Base-by-base conservation (phyloP, 2,113 vertebrate genomes). In the Boulengeromyrus knoepffleri region DNA sequence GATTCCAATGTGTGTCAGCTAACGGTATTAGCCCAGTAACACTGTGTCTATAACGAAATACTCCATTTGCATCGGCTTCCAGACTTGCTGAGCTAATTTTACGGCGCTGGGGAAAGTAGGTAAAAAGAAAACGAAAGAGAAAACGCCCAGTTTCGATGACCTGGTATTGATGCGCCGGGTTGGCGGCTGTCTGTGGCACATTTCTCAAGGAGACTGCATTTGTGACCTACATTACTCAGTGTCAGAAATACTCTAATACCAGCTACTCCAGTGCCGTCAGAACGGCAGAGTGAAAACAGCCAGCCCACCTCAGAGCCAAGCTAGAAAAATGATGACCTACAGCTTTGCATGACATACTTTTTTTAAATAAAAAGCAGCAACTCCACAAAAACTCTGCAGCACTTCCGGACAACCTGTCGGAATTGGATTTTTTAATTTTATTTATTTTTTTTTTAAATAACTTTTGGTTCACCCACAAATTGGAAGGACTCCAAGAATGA, bases 1-100 rank as follows among this genome's bases (percentile, higher is more conserved):
- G 17, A 85, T 85, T 85, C 45, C 45, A 85, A 85, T 85, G 42
- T 85, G 83, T 85, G 83, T 85, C 83, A 85, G 45, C 45, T 47
- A 47, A 24, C 15, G 9, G 83, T 46, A 47, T 85, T 47, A 85
- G 39, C 74, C 74, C 74, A 80, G 31, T 80, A 80, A 80, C 74
- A 42, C 36, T 80, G 74, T 80, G 74, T 42, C 74, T 80, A 80
- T 80, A 39, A 80, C 74, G 17, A 80, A 80, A 80, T 80, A 42
- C 74, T 80, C 74, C 74, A 80, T 42, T 42, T 19, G 31, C 31
- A 80, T 39, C 31, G 12, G 36, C 74, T 42, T 80, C 74, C 85
- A 87, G 49, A 53, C 85, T 50, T 87, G 42, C 49, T 53, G 27
- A 31, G 49, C 21, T 53, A 56, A 87, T 53, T 27, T 87, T 53